Evolutionary conservation across 2,113 vertebrate species (phyloP).

Genomic region (Aegotheles bennettii): DNA sequence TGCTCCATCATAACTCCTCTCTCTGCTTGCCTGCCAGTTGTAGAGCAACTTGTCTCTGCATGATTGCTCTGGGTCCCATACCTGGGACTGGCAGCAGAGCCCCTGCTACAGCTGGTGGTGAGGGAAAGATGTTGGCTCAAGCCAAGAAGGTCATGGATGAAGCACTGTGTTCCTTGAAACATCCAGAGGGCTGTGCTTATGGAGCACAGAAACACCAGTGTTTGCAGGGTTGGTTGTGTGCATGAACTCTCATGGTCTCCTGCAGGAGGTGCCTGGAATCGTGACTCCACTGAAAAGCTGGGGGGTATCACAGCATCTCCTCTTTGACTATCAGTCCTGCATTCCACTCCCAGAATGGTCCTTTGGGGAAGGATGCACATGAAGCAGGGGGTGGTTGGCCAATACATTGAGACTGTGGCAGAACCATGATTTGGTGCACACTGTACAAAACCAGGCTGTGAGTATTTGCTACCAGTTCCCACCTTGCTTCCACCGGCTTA

Average conservation of each 20-base stretch:
- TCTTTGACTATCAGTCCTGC: neutral
- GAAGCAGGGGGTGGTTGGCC: neutral
- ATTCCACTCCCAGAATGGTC: too few relatives aligned
- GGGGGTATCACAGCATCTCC: neutral
- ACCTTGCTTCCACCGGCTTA: neutral
- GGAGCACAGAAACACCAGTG: fast-evolving
- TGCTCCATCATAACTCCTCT: neutral
- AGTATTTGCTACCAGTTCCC: neutral
- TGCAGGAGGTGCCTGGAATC: neutral
- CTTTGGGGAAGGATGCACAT: neutral
- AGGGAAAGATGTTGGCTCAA: neutral
- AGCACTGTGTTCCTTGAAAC: neutral
- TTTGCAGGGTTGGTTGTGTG: neutral
- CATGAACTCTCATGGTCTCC: neutral
- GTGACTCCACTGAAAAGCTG: neutral
- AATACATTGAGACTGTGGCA: neutral
- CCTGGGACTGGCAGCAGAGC: neutral
- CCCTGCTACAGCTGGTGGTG: neutral
- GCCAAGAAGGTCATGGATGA: neutral
- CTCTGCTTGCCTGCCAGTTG: neutral
- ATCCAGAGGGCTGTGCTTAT: neutral
- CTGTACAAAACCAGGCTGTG: neutral
- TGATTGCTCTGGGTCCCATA: neutral
- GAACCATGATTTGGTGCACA: neutral
- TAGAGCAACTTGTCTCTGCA: neutral